Conservation (phyloP, 2,888 invertebrate genomes). For the Gymnoscelis rufifasciata region DNA sequence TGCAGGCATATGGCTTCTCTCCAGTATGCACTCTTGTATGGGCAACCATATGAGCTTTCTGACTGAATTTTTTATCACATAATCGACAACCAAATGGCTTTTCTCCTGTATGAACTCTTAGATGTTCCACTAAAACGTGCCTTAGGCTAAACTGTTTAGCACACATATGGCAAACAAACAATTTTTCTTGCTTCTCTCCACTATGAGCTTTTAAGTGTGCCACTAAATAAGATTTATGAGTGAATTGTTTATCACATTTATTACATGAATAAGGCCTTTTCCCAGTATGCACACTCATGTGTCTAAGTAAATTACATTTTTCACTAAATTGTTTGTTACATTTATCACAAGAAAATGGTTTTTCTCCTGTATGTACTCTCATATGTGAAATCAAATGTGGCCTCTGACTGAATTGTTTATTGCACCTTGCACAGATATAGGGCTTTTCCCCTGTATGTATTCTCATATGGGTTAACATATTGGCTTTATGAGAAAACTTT, state of each 20-base stretch:
- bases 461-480: conserved; percentile 4
- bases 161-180: conserved; percentile 1
- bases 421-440: conserved; percentile 8
- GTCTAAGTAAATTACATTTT: conserved; percentile 1
- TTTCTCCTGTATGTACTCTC: conserved; percentile 8
- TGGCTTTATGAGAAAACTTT: conserved; percentile 7
- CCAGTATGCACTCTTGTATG: conserved; percentile 1
- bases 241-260: neutral
- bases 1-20: conserved; percentile 1
- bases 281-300: neutral
- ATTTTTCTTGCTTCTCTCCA: neutral
- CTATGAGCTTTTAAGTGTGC: conserved; percentile 1
- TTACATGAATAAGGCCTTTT: neutral
- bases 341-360: conserved; percentile 8
- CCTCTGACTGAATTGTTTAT: conserved; percentile 9
- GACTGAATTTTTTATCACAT: conserved; percentile 1
- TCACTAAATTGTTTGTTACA: conserved; percentile 2
- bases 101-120: conserved; percentile 1
- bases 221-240: conserved; percentile 1
- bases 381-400: conserved; percentile 5
- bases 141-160: conserved; percentile 2
- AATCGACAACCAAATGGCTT: neutral
- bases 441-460: conserved; percentile 16
- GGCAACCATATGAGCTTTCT: conserved; percentile 2
- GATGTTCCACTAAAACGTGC: neutral